Evolutionary conservation across 2,797 vertebrate genomes (phyloP), one percentile per base, ranked within the genome.

Genomic region (Petrocephalus sullivani): DNA sequence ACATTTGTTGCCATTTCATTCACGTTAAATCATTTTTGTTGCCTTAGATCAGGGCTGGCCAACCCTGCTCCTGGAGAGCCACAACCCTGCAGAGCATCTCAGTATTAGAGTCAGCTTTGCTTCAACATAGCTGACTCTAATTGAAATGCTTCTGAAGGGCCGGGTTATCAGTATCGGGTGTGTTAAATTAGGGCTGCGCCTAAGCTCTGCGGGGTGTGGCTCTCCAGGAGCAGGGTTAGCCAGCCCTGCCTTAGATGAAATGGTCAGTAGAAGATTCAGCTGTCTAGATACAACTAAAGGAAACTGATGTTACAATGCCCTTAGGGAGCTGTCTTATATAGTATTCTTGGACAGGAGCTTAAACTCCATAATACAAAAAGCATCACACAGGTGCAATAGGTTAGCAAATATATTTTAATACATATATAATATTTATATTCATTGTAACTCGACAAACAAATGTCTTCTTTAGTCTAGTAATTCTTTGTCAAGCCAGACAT

Each of bases 351-450:
- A 37, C 37, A 75, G 14, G 28, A 75, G 0, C 2, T 16, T 16
- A 14, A 78, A n/a, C 71, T 78, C 37, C 37, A 41, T 78, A 41
- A 78, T 4, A 78, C 6, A 78, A 84, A 56, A 83, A 53, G 41
- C n/a, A 56, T 54, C 51, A 84, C 71, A 46, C 71, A 46, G 14
- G 6, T 33, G 23, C 4, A 56, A n/a, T 54, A 84, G 82, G 82
- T 84, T 84, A 84, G 82, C 49, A 84, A 84, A 84, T 84, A 84
- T 84, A 84, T 84, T 84, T 84, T 84, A 84, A 84, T 84, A 84
- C 21, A 84, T 56, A 84, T 51, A 84, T 84, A 51, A 54, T 78
- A 78, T 78, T 78, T 78, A 78, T 84, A 84, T 84, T 84, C 82
- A 84, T 56, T 84, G 21, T 28, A 84, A 51, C 51, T 54, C 12